Evolutionary conservation across 2,113 vertebrate species (phyloP).

Genomic region (Anhinga anhinga): DNA sequence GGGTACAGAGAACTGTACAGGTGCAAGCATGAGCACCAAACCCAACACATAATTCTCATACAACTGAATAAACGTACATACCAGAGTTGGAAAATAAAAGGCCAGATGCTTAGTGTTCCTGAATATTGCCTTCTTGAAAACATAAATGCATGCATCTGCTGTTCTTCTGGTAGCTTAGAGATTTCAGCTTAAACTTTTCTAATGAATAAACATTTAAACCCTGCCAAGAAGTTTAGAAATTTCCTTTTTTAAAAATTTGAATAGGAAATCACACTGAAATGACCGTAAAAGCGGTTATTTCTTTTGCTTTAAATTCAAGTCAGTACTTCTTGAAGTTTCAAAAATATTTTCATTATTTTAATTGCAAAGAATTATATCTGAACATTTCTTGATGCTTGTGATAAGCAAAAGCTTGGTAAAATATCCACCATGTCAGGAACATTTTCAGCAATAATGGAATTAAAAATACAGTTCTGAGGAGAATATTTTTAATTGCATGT

Average conservation of each 20-base stretch:
- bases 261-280: background rate
- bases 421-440: background rate
- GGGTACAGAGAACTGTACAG: background rate
- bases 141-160: background rate
- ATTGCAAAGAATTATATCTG: background rate
- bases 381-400: background rate
- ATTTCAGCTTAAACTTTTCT: background rate
- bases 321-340: background rate
- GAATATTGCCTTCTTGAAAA: background rate
- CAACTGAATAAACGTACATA: background rate
- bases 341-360: background rate
- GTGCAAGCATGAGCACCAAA: background rate
- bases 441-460: background rate
- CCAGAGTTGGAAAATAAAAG: background rate
- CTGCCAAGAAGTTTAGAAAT: background rate
- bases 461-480: background rate
- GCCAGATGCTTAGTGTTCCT: background rate
- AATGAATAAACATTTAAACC: background rate
- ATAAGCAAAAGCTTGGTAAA: background rate
- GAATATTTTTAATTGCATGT: background rate
- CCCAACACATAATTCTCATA: accelerated
- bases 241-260: accelerated
- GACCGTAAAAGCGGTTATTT: accelerated
- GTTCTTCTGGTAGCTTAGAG: background rate
- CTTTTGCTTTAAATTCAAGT: background rate